These are phyloP conservation scores for Andrena bucephala DNA, from an alignment of 2,888 invertebrate species.

Conservation along the genomic window DNA sequence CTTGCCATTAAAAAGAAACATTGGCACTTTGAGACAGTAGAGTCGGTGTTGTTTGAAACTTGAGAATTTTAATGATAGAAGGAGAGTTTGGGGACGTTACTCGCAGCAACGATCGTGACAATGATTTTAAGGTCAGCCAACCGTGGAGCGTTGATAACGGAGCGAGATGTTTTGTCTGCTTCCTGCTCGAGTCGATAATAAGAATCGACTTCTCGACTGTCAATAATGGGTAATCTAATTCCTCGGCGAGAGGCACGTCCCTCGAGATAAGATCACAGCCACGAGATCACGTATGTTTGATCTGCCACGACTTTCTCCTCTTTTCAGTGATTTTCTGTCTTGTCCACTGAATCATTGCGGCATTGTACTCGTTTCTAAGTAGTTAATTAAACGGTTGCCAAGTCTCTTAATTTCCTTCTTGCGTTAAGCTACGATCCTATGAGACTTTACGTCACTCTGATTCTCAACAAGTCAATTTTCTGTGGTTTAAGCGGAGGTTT, in stretches of 20 bases:
- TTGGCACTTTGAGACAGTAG: not conserved
- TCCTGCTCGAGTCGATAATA: conserved; percentile 42
- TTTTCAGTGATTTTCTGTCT: not conserved
- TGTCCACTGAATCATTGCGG: not conserved
- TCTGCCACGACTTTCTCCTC: not conserved
- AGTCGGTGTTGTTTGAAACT: too few species aligned
- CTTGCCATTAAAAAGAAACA: not conserved
- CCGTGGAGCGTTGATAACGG: conserved; percentile 36
- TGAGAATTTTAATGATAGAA: too few species aligned
- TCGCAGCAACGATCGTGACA: not conserved
- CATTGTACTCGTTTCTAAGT: not conserved
- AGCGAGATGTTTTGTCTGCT: conserved; percentile 41
- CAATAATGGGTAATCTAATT: conserved; percentile 45
- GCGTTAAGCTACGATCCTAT: too few species aligned
- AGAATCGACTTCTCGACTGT: conserved; percentile 32
- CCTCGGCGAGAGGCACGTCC: conserved; percentile 32
- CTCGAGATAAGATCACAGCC: conserved; percentile 37
- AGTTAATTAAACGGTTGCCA: not conserved
- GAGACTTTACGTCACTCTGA: too few species aligned
- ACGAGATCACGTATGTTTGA: conserved; percentile 33
- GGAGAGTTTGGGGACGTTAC: not conserved
- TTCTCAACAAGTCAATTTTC: too few species aligned
- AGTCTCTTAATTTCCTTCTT: too few species aligned
- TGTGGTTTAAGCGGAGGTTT: too few species aligned
- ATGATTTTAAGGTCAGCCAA: conserved; percentile 31